Evolutionary conservation across 2,888 invertebrate genomes (phyloP), one percentile per base, ranked within the genome.

Genomic region (Eucriotettix oculatus): DNA sequence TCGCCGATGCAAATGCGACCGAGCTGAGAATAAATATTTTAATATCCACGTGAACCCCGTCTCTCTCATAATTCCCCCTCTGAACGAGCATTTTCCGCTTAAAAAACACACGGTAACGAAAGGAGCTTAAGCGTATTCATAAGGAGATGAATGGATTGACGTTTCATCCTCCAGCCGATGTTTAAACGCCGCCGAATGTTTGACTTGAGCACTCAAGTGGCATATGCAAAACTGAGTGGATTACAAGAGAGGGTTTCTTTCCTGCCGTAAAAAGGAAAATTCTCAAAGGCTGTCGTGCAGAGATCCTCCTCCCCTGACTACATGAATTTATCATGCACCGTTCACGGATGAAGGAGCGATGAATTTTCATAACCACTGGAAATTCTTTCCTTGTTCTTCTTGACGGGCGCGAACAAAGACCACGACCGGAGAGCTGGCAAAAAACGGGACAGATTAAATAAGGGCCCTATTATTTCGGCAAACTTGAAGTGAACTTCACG

Each of bases 151-250:
- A 63, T 65, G 61, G 64, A 64, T 65, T 62, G 64, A 65, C 64
- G 64, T 64, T 63, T 62, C 61, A 61, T 63, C 60, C 62, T 65
- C 60, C 60, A 59, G 58, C 61, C 54, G 60, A 62, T 61, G 64
- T 65, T 63, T 64, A 65, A 65, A 62, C 64, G 63, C 58, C 62
- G 58, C 59, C 63, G 57, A 63, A 64, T 65, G 63, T 63, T 65
- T 65, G 65, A 63, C 64, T 65, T 59, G 52, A 59, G 60, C 43
- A 60, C 64, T 63, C 63, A 59, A 64, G 62, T 65, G 64, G 65
- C 65, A 65, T 65, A 65, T 65, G 65, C 65, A 64, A 65, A 65
- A 64, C 64, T 57, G 63, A 64, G 65, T 64, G 64, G 65, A 64
- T 65, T 64, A 63, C 56, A 62, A 61, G 62, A 59, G 59, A 57